Evolutionary conservation across 2,888 invertebrate species (phyloP), one percentile per base, ranked within the genome.

Genomic region (Drepanosiphum platanoidis): DNA sequence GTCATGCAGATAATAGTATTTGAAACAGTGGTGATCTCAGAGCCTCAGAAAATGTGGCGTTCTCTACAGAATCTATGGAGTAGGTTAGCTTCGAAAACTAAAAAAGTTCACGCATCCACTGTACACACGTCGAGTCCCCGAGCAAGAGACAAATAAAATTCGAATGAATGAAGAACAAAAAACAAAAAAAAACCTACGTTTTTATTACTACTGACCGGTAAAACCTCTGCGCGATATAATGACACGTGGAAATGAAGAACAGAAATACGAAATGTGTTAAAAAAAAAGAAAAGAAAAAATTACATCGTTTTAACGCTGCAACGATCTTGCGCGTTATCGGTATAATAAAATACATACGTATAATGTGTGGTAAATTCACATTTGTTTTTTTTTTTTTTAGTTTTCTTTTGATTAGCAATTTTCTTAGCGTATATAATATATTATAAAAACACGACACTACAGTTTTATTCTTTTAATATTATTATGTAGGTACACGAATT

Each of bases 401-500:
- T 39, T 61, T 27, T 77, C 52, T 58, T 75, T 52, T 52, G 52
- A 58, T 64, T 52, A 15, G 32, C 7, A 68, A 34, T 68, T 68
- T 68, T 68, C 36, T 32, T 66, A 32, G 5, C 32, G 3, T 61
- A 32, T 30, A 22, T 64, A n/a, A n/a, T n/a, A n/a, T n/a, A n/a
- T n/a, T n/a, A n/a, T n/a, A n/a, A n/a, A n/a, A n/a, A n/a, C n/a
- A 78, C 22, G 39, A 13, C 42, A 79, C 42, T 66, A 30, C 66
- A 3, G 32, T 79, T 64, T 32, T 46, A 79, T 79, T 79, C 34
- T 46, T 46, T 66, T 46, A 32, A 66, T 66, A 79, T 66, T 64
- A 58, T 66, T n/a, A n/a, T 7, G 15, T 61, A n/a, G 4, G 13
- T 36, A 78, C 13, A 27, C 3, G 30, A 30, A 30, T 64, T 27